Evolutionary conservation across 2,888 invertebrate genomes (phyloP).

Genomic region (Lasioglossum pauxillum): DNA sequence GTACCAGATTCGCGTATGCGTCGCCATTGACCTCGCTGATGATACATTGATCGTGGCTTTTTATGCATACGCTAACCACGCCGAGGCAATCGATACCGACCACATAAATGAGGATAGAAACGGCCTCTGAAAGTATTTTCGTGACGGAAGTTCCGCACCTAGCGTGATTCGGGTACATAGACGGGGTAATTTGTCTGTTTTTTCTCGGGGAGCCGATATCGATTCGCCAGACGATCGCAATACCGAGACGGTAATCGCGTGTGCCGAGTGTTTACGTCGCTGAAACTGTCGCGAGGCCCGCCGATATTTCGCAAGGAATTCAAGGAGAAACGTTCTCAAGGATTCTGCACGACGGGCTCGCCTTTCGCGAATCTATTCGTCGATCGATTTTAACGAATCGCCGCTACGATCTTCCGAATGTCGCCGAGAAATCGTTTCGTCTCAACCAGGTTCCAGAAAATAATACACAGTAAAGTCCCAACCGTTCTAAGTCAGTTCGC

Average conservation of each 20-base stretch:
- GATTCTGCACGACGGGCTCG: constrained; percentile 56
- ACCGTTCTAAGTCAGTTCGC: too few species aligned
- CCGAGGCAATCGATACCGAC: constrained; percentile 55
- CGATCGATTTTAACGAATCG: not conserved
- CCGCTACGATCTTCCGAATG: not conserved
- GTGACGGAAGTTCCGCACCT: not conserved
- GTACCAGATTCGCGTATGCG: constrained; percentile 10
- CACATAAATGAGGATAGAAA: constrained; percentile 55
- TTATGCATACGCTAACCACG: constrained; percentile 52
- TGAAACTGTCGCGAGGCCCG: constrained; percentile 54
- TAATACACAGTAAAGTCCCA: not conserved
- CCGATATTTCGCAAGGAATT: constrained; percentile 76
- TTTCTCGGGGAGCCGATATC: constrained; percentile 23
- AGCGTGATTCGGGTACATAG: constrained; percentile 3
- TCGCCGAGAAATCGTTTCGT: not conserved
- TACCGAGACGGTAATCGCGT: constrained; percentile 33
- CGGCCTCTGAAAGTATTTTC: constrained; percentile 44
- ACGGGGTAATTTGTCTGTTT: constrained; percentile 34
- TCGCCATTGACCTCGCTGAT: constrained; percentile 35
- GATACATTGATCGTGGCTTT: constrained; percentile 61
- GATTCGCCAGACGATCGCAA: constrained; percentile 30
- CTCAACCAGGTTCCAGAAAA: not conserved
- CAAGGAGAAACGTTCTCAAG: constrained; percentile 75
- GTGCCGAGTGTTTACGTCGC: constrained; percentile 43
- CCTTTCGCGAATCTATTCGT: constrained; percentile 49